Percentiles rank a stretch among this genome's conserved stretches.
Evolutionary conservation across 2,113 vertebrate genomes (phyloP).

Genomic region (Microcebus ravelobensis): DNA sequence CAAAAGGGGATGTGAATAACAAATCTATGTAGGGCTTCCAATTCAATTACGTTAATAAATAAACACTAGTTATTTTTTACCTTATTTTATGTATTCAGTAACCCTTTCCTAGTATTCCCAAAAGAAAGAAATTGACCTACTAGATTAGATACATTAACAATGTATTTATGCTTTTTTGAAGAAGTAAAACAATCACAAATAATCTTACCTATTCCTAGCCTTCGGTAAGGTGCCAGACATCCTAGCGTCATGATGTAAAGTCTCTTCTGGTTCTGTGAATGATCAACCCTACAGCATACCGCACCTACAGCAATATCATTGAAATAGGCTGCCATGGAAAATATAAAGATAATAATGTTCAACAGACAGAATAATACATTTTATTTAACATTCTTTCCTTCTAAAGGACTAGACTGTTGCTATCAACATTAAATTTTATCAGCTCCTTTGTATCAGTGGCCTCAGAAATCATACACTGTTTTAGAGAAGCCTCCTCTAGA

Average conservation of each 20-base stretch:
- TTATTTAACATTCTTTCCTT: background rate
- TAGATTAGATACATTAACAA: background rate
- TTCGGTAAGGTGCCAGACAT: constrained; percentile 98
- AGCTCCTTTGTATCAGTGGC: background rate
- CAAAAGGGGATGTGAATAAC: background rate
- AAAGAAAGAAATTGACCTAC: background rate
- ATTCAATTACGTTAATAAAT: background rate
- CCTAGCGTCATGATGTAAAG: constrained; percentile 99
- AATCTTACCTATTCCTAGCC: constrained; percentile 97
- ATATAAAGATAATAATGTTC: constrained; percentile 35
- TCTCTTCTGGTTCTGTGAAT: constrained; percentile 99
- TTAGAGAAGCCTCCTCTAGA: background rate
- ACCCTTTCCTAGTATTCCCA: background rate
- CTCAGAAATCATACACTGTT: background rate
- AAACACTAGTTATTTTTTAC: background rate
- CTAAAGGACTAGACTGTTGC: background rate
- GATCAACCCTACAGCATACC: constrained; percentile 99
- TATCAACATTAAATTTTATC: constrained; percentile 30
- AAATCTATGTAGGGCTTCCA: constrained; percentile 1
- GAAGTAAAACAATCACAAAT: background rate
- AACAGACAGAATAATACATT: constrained; percentile 41
- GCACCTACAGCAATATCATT: constrained; percentile 99
- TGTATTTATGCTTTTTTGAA: constrained; percentile 11
- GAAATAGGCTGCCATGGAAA: constrained; percentile 93
- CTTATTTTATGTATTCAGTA: background rate